Evolutionary conservation across 2,113 vertebrate species (phyloP).

Genomic region (Cryptotis parvus): DNA sequence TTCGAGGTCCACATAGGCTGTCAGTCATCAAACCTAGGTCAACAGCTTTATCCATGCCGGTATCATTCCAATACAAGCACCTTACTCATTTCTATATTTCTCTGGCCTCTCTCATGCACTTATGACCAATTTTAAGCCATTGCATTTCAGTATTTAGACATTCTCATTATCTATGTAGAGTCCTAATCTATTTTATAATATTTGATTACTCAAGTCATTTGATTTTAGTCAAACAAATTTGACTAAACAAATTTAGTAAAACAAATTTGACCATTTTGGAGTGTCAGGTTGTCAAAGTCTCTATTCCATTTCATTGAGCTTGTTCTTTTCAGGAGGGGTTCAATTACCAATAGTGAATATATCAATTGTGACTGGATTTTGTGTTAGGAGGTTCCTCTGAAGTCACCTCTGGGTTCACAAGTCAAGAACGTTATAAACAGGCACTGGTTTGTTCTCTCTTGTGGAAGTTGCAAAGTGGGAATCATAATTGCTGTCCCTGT

Average conservation of each 20-base stretch:
- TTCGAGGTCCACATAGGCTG: too few species aligned
- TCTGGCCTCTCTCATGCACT: background rate
- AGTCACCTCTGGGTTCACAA: background rate
- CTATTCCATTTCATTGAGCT: background rate
- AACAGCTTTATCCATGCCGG: too few species aligned
- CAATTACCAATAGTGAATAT: background rate
- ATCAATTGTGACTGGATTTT: background rate
- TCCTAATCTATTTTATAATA: background rate
- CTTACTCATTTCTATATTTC: too few species aligned
- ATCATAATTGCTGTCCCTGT: too few species aligned
- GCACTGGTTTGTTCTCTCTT: background rate
- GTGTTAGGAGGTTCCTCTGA: background rate
- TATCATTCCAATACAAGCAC: too few species aligned
- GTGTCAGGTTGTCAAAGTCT: background rate
- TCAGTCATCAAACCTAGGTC: too few species aligned
- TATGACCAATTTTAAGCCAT: background rate
- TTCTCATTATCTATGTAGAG: background rate
- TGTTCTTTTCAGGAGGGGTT: background rate
- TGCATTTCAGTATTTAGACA: slow-evolving; percentile 14
- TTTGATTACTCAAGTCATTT: background rate
- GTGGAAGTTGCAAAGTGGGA: background rate
- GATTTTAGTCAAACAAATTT: background rate
- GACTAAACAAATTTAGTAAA: too few species aligned
- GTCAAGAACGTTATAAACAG: background rate
- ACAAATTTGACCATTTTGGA: background rate